phyloP scores from a whole-genome alignment of 2,113 vertebrate species.

The Murina feae region DNA sequence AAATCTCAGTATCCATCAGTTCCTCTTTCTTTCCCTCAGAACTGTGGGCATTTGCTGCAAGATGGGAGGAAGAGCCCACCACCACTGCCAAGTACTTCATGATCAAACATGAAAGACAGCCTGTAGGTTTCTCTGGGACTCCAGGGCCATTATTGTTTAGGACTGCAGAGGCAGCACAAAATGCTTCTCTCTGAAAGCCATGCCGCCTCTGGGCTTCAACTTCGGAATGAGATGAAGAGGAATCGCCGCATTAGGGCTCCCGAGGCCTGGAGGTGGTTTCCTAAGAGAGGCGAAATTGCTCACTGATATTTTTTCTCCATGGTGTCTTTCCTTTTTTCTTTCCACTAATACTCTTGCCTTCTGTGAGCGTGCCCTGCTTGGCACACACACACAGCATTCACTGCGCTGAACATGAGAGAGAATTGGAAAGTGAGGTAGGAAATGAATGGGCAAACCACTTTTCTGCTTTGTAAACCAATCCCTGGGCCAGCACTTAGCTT shows the following conservation, averaged over 20 bases:
- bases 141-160: background rate
- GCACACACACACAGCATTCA: background rate
- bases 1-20: background rate
- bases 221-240: constrained; percentile 11
- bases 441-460: constrained; percentile 21
- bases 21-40: background rate
- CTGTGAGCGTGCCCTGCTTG: background rate
- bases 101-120: background rate
- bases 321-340: constrained; percentile 26
- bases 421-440: constrained; percentile 54
- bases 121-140: background rate
- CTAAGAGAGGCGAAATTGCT: background rate
- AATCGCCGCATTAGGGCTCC: background rate
- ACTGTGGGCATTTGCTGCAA: background rate
- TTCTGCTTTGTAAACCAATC: constrained; percentile 37
- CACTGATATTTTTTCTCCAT: background rate
- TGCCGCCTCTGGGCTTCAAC: background rate
- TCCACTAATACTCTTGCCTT: constrained; percentile 3
- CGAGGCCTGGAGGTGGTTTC: background rate
- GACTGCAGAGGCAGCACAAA: background rate
- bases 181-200: background rate
- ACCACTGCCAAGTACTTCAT: background rate
- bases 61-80: background rate
- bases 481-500: constrained; percentile 15
- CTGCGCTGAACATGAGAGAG: background rate